phyloP scores from a whole-genome alignment of 2,113 vertebrate species.

The Pseudopipra pipra region DNA sequence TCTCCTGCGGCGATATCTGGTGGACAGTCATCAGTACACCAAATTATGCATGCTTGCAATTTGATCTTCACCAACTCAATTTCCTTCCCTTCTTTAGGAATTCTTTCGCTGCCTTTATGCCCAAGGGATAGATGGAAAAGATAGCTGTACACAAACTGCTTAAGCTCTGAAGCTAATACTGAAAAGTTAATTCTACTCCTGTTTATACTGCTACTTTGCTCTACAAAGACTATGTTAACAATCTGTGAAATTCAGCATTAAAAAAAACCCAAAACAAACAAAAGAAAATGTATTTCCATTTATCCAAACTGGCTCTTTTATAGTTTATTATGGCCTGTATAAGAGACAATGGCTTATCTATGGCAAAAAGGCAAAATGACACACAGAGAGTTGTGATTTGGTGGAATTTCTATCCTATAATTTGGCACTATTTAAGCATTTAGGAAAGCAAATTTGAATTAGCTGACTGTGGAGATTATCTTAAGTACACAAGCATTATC shows the following conservation, averaged over 20 bases:
- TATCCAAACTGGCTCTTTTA: background rate
- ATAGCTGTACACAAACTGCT: background rate
- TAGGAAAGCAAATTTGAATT: background rate
- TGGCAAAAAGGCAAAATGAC: background rate
- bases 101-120: constrained; percentile 39
- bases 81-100: constrained; percentile 44
- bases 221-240: background rate
- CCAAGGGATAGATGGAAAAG: constrained; percentile 42
- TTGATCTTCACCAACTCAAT: background rate
- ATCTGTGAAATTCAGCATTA: background rate
- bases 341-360: background rate
- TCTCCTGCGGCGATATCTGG: background rate
- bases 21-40: background rate
- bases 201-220: background rate
- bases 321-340: background rate
- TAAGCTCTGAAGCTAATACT: background rate
- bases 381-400: background rate
- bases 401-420: background rate
- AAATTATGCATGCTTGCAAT: constrained; percentile 9
- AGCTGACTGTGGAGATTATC: background rate
- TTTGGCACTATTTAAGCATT: background rate
- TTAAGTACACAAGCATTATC: background rate
- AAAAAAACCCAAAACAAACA: background rate
- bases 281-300: background rate
- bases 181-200: background rate